Base-by-base conservation (phyloP, 2,797 vertebrate genomes). In the Hydrolagus colliei region DNA sequence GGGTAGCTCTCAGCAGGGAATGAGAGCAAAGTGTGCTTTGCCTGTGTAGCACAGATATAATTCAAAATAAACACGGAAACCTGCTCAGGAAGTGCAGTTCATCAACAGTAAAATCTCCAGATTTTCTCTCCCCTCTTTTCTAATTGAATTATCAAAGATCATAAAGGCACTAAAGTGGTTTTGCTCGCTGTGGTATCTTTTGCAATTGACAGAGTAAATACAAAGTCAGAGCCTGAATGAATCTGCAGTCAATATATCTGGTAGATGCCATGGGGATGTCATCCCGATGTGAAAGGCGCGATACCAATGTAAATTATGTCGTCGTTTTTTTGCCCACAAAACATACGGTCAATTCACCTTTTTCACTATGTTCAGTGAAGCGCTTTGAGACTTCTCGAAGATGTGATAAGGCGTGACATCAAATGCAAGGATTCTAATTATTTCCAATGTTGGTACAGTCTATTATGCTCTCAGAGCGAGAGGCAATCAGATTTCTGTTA, bases 181-280 rank as follows among this genome's bases (percentile, higher is more conserved):
- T 84, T 84, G 79, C 79, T 65, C 67, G 11, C 27, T 18, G 32
- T n/a, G n/a, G 32, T 27, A 67, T 84, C 41, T 52, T 52, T 52
- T 52, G 41, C 1, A 52, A 52, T 52, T 52, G 41, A 52, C 41
- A 6, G 41, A 52, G 41, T 52, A 52, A 52, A 52, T 52, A 52
- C 41, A 52, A 52, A 52, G 41, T 52, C 65, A 41, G 13, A 63
- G 41, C 65, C 10, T 11, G 32, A 84, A 65, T 11, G 32, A 84
- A 65, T 84, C 79, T 41, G 79, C 79, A 52, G 65, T 84, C 79
- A 84, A 67, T 32, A 71, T n/a, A 18, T 35, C 32, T 84, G 27
- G 79, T 16, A 52, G 41, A 27, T 27, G 27, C 27, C 27, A 27
- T 27, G 27, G 27, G 27, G 27, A 27, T 27, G 27, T 27, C 27